Evolutionary conservation across 2,113 vertebrate genomes (phyloP).

Genomic region (Engraulis encrasicolus): DNA sequence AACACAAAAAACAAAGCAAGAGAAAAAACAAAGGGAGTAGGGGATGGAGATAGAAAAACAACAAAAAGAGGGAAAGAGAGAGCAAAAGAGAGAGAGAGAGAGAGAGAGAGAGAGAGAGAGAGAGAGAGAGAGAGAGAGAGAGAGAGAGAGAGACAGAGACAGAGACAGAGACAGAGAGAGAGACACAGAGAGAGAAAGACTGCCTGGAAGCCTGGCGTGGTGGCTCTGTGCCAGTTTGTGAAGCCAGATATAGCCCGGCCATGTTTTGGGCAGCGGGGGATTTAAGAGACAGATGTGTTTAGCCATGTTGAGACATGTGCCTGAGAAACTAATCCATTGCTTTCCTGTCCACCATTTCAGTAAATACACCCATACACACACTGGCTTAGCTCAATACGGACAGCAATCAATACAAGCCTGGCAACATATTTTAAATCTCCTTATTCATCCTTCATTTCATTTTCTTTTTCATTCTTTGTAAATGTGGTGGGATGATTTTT

Average conservation of each 20-base stretch:
- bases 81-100: neutral
- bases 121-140: neutral
- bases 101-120: neutral
- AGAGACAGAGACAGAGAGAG: slow-evolving; percentile 31
- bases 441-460: neutral
- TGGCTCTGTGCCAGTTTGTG: neutral
- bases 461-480: too few species aligned
- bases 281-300: neutral
- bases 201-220: neutral
- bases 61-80: too few species aligned
- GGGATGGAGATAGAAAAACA: too few species aligned
- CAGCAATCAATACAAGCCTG: neutral
- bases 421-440: neutral
- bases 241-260: slow-evolving; percentile 6
- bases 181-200: slow-evolving; percentile 1
- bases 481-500: too few species aligned
- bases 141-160: neutral
- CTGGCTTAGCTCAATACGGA: neutral
- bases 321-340: neutral
- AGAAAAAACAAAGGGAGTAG: too few species aligned
- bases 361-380: slow-evolving; percentile 19
- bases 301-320: neutral
- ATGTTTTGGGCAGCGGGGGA: neutral
- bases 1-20: too few species aligned
- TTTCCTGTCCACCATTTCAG: neutral